A percentile compares a stretch with the other conserved stretches of the same genome.
These are phyloP conservation scores for Radopholus similis DNA, from an alignment of 1,140 invertebrate genomes.

Conservation along the genomic window DNA sequence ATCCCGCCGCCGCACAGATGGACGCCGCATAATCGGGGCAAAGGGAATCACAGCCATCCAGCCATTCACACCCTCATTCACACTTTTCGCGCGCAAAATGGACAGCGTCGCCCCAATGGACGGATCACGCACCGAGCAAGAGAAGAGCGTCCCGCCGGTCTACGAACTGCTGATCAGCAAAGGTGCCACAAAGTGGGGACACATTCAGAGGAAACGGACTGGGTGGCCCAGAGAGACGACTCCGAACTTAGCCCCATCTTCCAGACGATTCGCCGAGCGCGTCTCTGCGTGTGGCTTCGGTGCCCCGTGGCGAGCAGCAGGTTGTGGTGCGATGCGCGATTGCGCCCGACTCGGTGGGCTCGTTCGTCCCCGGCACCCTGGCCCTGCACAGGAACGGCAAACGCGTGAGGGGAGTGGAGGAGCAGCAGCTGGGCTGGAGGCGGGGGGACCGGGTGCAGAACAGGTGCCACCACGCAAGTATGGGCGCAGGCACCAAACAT, in stretches of 20 bases:
- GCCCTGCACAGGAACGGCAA: conserved; percentile 15
- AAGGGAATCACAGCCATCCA: neutral
- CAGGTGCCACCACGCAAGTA: neutral
- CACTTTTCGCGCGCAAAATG: neutral
- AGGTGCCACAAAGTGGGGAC: neutral
- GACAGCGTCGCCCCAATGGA: neutral
- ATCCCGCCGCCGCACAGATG: too few species aligned
- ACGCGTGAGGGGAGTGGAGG: neutral
- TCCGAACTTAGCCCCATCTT: neutral
- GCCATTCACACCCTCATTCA: neutral
- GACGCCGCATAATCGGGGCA: neutral
- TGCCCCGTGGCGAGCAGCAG: neutral
- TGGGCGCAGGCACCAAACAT: neutral
- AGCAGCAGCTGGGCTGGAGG: neutral
- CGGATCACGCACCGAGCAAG: neutral
- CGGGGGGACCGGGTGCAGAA: conserved; percentile 2
- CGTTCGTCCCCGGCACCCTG: conserved; percentile 13
- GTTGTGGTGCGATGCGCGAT: conserved; percentile 5
- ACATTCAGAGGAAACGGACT: neutral
- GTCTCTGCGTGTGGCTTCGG: conserved; percentile 7
- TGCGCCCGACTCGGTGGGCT: neutral
- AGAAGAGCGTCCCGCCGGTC: conserved; percentile 2
- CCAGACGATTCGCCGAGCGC: conserved; percentile 7
- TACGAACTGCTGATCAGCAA: conserved; percentile 8
- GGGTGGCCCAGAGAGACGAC: too few species aligned